phyloP scores from a whole-genome alignment of 2,797 vertebrate species.

The Phrynocephalus guinanensis region DNA sequence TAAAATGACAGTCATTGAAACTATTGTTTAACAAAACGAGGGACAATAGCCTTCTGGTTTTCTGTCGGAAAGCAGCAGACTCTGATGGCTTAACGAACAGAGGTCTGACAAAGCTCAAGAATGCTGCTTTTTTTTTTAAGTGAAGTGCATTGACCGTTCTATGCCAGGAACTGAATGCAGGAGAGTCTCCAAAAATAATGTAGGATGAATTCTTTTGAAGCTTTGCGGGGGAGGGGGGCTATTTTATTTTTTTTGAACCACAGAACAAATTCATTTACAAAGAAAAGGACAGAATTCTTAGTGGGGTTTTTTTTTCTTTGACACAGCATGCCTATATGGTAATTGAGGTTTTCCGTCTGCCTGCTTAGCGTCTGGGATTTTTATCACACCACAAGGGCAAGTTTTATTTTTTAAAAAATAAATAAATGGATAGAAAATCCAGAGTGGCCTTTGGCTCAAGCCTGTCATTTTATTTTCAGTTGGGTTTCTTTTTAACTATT shows the following conservation, averaged over 20 bases:
- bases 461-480: too few relatives aligned
- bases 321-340: conserved; percentile 15
- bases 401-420: conserved; percentile 8
- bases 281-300: conserved; percentile 58
- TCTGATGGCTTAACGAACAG: conserved; percentile 29
- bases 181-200: conserved; percentile 53
- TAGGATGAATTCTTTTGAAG: conserved; percentile 50
- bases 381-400: conserved; percentile 41
- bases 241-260: conserved; percentile 41
- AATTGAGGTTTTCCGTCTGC: conserved; percentile 59
- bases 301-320: conserved; percentile 39
- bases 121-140: background rate
- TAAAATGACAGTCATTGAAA: background rate
- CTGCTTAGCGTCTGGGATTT: conserved; percentile 43
- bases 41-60: conserved; percentile 21
- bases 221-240: background rate
- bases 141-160: conserved; percentile 47
- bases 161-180: conserved; percentile 48
- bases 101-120: conserved; percentile 31
- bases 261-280: conserved; percentile 49
- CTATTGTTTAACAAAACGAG: background rate
- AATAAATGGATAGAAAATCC: conserved; percentile 10
- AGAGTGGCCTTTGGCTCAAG: background rate
- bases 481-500: too few relatives aligned
- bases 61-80: conserved; percentile 11